Conservation (phyloP, 2,888 invertebrate genomes). For the Dicyrtomina minuta region DNA sequence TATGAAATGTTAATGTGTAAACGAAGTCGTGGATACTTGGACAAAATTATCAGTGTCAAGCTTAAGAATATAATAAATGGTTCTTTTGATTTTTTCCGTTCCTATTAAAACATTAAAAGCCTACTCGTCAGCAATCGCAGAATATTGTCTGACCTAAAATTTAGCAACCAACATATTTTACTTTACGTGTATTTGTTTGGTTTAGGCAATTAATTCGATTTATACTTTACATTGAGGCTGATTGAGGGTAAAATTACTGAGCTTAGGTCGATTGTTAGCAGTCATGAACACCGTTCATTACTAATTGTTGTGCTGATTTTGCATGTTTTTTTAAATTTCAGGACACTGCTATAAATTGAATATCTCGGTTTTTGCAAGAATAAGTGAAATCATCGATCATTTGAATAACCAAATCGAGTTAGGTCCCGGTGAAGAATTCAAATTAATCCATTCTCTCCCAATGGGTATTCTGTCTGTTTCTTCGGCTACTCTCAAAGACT, state of each 20-base stretch:
- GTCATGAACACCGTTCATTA: too few relatives aligned
- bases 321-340: too few relatives aligned
- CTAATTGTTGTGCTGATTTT: too few relatives aligned
- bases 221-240: too few relatives aligned
- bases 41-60: slow-evolving; percentile 17
- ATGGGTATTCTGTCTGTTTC: slow-evolving; percentile 10
- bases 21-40: slow-evolving; percentile 1
- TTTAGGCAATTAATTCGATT: too few relatives aligned
- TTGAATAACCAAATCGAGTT: slow-evolving; percentile 7
- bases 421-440: not conserved
- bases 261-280: too few relatives aligned
- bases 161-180: too few relatives aligned
- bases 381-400: slow-evolving; percentile 18
- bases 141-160: too few relatives aligned
- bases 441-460: slow-evolving; percentile 21
- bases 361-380: not conserved
- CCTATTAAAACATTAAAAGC: not conserved
- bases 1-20: slow-evolving; percentile 11
- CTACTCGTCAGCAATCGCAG: too few relatives aligned
- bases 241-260: not conserved
- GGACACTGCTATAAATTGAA: slow-evolving; percentile 14
- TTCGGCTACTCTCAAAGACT: slow-evolving; percentile 17
- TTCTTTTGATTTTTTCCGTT: not conserved
- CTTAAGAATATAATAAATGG: slow-evolving; percentile 16
- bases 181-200: too few relatives aligned